These are phyloP conservation scores for Phaethon lepturus DNA, from an alignment of 2,113 vertebrate species.

Conservation along the genomic window DNA sequence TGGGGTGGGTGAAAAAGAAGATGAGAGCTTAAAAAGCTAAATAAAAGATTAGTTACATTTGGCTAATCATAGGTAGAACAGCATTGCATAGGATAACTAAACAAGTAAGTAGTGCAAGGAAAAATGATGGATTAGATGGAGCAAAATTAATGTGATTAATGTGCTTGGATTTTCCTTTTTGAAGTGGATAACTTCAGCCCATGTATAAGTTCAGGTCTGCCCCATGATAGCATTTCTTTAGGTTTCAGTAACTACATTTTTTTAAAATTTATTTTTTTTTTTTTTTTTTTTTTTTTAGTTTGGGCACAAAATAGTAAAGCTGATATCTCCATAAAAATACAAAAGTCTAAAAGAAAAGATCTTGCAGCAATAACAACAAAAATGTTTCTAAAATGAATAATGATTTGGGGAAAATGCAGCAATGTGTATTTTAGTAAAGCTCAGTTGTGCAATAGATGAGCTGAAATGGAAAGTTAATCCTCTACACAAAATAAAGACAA, in stretches of 20 bases:
- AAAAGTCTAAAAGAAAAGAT: neutral
- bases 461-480: slow-evolving; percentile 78
- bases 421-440: slow-evolving; percentile 59
- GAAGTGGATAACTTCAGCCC: neutral
- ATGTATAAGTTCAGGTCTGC: neutral
- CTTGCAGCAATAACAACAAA: neutral
- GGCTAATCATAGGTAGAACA: slow-evolving; percentile 47
- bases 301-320: neutral
- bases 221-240: neutral
- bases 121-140: slow-evolving; percentile 58
- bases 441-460: slow-evolving; percentile 68
- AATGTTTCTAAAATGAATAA: slow-evolving; percentile 56
- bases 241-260: neutral
- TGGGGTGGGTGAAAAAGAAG: neutral
- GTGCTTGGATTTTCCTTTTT: slow-evolving; percentile 41
- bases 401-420: slow-evolving; percentile 32
- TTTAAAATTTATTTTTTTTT: too few species aligned
- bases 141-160: slow-evolving; percentile 61
- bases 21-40: slow-evolving; percentile 6
- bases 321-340: neutral
- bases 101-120: slow-evolving; percentile 18
- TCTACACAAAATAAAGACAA: slow-evolving; percentile 65
- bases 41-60: slow-evolving; percentile 60
- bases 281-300: neutral
- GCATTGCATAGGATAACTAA: neutral